phyloP scores from a whole-genome alignment of 2,888 invertebrate species.

The Epinotia nisella region DNA sequence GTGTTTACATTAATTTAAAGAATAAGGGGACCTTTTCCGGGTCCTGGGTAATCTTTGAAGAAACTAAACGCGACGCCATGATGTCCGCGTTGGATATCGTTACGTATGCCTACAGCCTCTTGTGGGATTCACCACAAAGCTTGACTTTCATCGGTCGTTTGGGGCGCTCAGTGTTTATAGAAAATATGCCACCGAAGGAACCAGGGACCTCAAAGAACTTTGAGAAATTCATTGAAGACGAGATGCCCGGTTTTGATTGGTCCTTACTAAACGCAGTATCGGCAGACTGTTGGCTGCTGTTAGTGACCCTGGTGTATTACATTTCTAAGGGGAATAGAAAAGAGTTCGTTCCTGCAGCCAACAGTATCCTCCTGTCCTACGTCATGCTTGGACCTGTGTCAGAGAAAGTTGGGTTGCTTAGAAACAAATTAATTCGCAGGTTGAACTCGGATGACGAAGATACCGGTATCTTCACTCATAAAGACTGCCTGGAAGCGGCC shows the following conservation, averaged over 20 bases:
- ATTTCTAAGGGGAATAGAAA: slow-evolving; percentile 47
- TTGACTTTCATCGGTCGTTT: slow-evolving; percentile 49
- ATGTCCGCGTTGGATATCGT: slow-evolving; percentile 55
- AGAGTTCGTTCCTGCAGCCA: slow-evolving; percentile 48
- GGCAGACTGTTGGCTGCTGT: slow-evolving; percentile 47
- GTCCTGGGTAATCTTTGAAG: slow-evolving; percentile 49
- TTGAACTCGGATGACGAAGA: slow-evolving; percentile 5
- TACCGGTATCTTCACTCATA: slow-evolving; percentile 14
- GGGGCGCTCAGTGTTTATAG: not conserved
- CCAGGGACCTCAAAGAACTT: slow-evolving; percentile 1
- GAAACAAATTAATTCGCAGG: slow-evolving; percentile 40
- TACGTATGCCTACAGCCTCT: slow-evolving; percentile 50
- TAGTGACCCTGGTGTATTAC: slow-evolving; percentile 54
- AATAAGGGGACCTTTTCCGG: slow-evolving; percentile 48
- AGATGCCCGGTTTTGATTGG: slow-evolving; percentile 46
- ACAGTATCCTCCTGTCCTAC: slow-evolving; percentile 52
- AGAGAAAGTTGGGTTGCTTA: slow-evolving; percentile 48
- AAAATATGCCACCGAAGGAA: not conserved
- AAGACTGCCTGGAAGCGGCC: slow-evolving; percentile 45
- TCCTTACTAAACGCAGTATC: slow-evolving; percentile 36
- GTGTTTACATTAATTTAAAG: slow-evolving; percentile 54
- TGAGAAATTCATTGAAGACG: slow-evolving; percentile 28
- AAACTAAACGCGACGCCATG: slow-evolving; percentile 54
- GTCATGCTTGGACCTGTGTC: slow-evolving; percentile 49
- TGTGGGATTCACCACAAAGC: slow-evolving; percentile 48